Evolutionary conservation across 2,888 invertebrate genomes (phyloP).

Genomic region (Shargacucullia verbasci): DNA sequence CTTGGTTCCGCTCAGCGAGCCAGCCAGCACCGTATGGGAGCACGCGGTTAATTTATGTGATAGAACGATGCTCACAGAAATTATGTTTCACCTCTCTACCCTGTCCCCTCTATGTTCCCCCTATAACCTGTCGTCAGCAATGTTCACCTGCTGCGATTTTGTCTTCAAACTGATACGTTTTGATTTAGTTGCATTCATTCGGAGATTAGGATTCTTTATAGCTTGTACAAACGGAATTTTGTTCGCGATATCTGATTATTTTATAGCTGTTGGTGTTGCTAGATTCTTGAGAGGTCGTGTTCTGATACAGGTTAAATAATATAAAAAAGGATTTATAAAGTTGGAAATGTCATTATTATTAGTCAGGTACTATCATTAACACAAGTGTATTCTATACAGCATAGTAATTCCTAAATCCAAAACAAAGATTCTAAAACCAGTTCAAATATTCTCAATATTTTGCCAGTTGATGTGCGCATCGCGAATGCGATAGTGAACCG

Average conservation of each 20-base stretch:
- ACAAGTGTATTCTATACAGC: too few species aligned
- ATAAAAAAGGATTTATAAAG: slow-evolving; percentile 27
- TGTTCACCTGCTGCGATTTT: slow-evolving; percentile 66
- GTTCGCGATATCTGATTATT: slow-evolving; percentile 29
- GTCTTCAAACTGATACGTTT: slow-evolving; percentile 56
- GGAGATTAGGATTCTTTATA: slow-evolving; percentile 53
- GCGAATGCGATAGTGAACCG: slow-evolving; percentile 34
- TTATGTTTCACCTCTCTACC: slow-evolving; percentile 61
- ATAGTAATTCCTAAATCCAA: too few species aligned
- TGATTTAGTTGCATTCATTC: slow-evolving; percentile 52
- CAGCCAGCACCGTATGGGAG: slow-evolving; percentile 69
- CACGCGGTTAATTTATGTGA: slow-evolving; percentile 74
- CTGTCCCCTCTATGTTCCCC: too few species aligned
- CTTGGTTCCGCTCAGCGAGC: too few species aligned
- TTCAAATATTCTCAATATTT: slow-evolving; percentile 2
- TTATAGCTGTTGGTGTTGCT: slow-evolving; percentile 4
- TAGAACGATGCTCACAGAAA: slow-evolving; percentile 67
- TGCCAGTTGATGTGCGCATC: slow-evolving; percentile 9
- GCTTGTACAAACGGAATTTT: slow-evolving; percentile 36
- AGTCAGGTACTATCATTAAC: too few species aligned
- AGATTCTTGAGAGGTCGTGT: slow-evolving; percentile 30
- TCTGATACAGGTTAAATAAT: slow-evolving; percentile 26
- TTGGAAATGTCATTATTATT: too few species aligned
- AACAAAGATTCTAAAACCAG: not conserved
- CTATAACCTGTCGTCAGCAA: slow-evolving; percentile 58